These are phyloP conservation scores for Drosophila subobscura DNA, from an alignment of 1,140 invertebrate species.

Conservation along the genomic window DNA sequence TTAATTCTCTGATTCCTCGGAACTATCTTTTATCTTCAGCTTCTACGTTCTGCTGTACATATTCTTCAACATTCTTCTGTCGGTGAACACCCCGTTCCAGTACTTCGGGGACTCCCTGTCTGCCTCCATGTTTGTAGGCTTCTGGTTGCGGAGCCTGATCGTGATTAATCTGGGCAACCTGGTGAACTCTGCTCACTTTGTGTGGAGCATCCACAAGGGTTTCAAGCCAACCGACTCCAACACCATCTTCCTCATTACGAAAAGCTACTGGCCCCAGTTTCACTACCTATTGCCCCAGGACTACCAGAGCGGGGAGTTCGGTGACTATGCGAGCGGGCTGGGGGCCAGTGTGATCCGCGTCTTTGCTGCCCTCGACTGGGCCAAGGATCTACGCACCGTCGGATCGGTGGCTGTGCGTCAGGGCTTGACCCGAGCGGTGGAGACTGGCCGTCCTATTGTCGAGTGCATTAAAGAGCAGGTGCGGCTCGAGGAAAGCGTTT, in stretches of 20 bases:
- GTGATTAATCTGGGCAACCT: conserved; percentile 87
- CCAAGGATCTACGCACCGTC: conserved; percentile 86
- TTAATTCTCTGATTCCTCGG: not conserved
- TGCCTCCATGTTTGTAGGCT: conserved; percentile 86
- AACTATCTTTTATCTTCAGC: conserved; percentile 82
- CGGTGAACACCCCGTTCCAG: conserved; percentile 89
- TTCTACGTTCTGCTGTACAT: conserved; percentile 89
- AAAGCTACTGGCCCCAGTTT: conserved; percentile 90
- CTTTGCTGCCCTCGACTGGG: conserved; percentile 87
- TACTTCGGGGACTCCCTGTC: conserved; percentile 89
- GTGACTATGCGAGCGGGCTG: conserved; percentile 87
- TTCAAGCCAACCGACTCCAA: conserved; percentile 90
- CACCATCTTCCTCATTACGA: conserved; percentile 88
- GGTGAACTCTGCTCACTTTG: conserved; percentile 87
- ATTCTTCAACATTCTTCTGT: conserved; percentile 88
- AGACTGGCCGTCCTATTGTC: conserved; percentile 84
- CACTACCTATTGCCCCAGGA: conserved; percentile 91
- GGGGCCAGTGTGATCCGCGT: conserved; percentile 88
- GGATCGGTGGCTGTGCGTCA: conserved; percentile 86
- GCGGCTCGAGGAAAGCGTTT: conserved; percentile 66
- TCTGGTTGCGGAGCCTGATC: conserved; percentile 87
- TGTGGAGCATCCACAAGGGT: conserved; percentile 89
- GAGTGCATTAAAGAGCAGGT: conserved; percentile 85
- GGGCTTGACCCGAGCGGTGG: conserved; percentile 85
- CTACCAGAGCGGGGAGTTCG: conserved; percentile 91